Base-by-base conservation (phyloP, 35 echinoderm and acorn worm species). In the Diadema setosum region DNA sequence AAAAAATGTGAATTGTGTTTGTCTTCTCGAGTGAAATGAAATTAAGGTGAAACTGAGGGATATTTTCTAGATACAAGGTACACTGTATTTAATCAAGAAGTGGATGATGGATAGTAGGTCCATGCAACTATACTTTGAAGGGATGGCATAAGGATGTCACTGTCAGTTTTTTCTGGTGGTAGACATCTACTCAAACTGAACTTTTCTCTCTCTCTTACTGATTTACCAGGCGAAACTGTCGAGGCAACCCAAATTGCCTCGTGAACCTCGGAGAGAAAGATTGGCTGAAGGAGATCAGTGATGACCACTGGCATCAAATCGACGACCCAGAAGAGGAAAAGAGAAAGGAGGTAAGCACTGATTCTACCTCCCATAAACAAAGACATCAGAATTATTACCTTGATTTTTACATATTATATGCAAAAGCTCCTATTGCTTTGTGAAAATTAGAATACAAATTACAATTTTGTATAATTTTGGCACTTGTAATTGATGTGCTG, bases 191-290 rank as follows among this genome's bases (percentile, higher is more conserved):
- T 39, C 5, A 75, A 4, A 4, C 42, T 75, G 11, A 9, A 15
- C 3, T 75, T 75, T 58, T 31, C 20, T 42, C 43, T 42, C 40
- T 82, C 24, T 37, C n/a, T n/a, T n/a, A n/a, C n/a, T n/a, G n/a
- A n/a, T 29, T 12, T 52, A n/a, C 8, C 42, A 99, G 92, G 35
- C 85, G 83, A 30, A 99, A 99, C 75, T 99, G 96, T 41, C 89
- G 73, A 36, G 92, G 81, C 20, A 99, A 99, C 73, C 96, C 96
- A 20, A 99, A 94, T 63, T 99, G 96, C 70, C 73, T 99, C 49
- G 55, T 94, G 14, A 85, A 90, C 39, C 48, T 95, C 6, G 96
- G 92, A 80, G 96, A 99, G 64, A 87, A 87, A 18, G 80, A 73
- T 75, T 95, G 92, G 96, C 61, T 95, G 7, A 86, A 90, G 21